Evolutionary conservation across 1,140 invertebrate genomes (phyloP).

Genomic region (Bombus polaris): DNA sequence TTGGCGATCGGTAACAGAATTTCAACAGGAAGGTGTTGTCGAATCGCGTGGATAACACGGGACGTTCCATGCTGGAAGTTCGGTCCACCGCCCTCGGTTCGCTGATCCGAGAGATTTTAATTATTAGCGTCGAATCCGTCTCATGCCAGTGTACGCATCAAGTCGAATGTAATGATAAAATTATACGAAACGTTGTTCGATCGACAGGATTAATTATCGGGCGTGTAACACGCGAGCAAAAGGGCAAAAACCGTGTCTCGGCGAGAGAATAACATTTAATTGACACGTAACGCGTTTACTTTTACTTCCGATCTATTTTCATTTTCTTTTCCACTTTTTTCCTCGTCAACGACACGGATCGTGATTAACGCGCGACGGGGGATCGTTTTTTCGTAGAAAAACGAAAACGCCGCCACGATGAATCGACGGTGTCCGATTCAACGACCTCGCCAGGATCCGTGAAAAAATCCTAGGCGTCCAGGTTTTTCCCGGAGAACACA

Average conservation of each 20-base stretch:
- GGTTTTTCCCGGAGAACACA: neutral
- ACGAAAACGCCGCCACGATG: too few relatives aligned
- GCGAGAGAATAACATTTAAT: neutral
- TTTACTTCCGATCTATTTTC: neutral
- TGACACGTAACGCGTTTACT: neutral
- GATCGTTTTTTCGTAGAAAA: too few relatives aligned
- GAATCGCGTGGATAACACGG: conserved; percentile 20
- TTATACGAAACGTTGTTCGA: conserved; percentile 60
- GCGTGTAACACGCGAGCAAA: neutral
- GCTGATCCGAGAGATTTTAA: conserved; percentile 65
- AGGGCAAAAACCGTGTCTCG: neutral
- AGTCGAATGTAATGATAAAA: conserved; percentile 57
- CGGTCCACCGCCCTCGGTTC: conserved; percentile 42
- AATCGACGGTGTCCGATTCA: neutral
- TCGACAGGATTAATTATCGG: conserved; percentile 56
- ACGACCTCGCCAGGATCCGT: neutral
- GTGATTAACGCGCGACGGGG: neutral
- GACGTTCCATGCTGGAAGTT: conserved; percentile 4
- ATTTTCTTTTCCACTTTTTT: neutral
- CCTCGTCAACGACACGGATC: neutral
- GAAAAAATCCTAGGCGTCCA: neutral
- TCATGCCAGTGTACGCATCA: conserved; percentile 33
- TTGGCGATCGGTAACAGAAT: neutral
- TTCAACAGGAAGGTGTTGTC: conserved; percentile 23
- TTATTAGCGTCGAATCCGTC: conserved; percentile 53